Percentiles rank a stretch among this genome's conserved stretches.
These are phyloP conservation scores for Parasteatoda tepidariorum DNA, from an alignment of 1,140 invertebrate genomes.

Conservation along the genomic window DNA sequence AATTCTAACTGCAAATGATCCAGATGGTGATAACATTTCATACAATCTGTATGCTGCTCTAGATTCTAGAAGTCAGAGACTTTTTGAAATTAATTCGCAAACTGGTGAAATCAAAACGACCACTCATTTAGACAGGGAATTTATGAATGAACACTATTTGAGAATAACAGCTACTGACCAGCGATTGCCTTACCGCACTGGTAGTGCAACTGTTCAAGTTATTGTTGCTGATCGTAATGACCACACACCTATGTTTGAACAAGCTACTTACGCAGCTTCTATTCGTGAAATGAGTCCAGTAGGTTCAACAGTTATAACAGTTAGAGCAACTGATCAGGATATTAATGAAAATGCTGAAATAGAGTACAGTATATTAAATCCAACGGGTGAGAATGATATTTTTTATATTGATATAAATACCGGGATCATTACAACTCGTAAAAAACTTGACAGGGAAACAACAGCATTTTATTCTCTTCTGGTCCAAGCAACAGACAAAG, in stretches of 20 bases:
- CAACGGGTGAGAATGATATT: slow-evolving; percentile 80
- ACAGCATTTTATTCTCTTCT: slow-evolving; percentile 87
- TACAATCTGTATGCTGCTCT: slow-evolving; percentile 92
- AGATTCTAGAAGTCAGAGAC: slow-evolving; percentile 86
- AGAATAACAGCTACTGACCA: slow-evolving; percentile 76
- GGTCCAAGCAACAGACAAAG: slow-evolving; percentile 83
- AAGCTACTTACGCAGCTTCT: slow-evolving; percentile 81
- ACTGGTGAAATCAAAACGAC: slow-evolving; percentile 86
- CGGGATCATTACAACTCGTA: slow-evolving; percentile 85
- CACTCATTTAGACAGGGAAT: slow-evolving; percentile 85
- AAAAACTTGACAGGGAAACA: slow-evolving; percentile 86
- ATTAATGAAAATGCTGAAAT: slow-evolving; percentile 84
- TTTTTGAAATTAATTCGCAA: slow-evolving; percentile 85
- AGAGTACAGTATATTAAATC: slow-evolving; percentile 77
- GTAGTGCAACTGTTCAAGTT: slow-evolving; percentile 83
- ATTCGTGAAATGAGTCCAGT: slow-evolving; percentile 85
- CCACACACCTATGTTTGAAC: slow-evolving; percentile 89
- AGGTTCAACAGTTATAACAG: slow-evolving; percentile 86
- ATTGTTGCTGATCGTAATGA: slow-evolving; percentile 95
- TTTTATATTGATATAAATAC: slow-evolving; percentile 89
- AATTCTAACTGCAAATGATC: slow-evolving; percentile 85
- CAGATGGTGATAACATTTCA: slow-evolving; percentile 72
- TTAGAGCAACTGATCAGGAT: slow-evolving; percentile 92
- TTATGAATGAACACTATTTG: slow-evolving; percentile 80
- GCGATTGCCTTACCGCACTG: slow-evolving; percentile 85